phyloP scores from a whole-genome alignment of 2,888 invertebrate species.

The Sturmia bella region DNA sequence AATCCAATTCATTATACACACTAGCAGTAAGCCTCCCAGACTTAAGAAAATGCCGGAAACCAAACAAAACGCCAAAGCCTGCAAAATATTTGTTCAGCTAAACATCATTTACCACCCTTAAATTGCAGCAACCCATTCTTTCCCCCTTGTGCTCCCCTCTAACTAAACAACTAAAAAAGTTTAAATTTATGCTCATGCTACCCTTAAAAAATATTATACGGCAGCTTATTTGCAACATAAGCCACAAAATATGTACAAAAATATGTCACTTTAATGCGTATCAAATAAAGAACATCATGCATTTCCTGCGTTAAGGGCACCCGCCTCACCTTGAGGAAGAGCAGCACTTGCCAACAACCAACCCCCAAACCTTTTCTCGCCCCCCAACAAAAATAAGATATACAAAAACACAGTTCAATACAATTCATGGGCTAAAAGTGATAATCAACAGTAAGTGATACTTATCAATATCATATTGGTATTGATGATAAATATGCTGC shows the following conservation, averaged over 20 bases:
- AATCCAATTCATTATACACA: slow-evolving; percentile 74
- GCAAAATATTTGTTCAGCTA: slow-evolving; percentile 20
- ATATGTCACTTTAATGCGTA: slow-evolving; percentile 72
- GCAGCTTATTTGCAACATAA: slow-evolving; percentile 71
- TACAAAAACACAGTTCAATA: neutral
- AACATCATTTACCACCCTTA: slow-evolving; percentile 31
- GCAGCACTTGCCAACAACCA: neutral
- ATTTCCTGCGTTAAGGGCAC: slow-evolving; percentile 50
- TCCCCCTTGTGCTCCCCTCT: neutral
- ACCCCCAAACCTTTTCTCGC: neutral
- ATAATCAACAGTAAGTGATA: slow-evolving; percentile 68
- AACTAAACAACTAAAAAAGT: slow-evolving; percentile 50
- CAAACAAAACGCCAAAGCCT: slow-evolving; percentile 56
- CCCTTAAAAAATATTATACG: slow-evolving; percentile 58
- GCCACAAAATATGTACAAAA: slow-evolving; percentile 72
- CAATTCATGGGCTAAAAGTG: slow-evolving; percentile 51
- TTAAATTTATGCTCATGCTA: slow-evolving; percentile 48
- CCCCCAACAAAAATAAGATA: neutral
- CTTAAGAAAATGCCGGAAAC: slow-evolving; percentile 24
- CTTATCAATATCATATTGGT: slow-evolving; percentile 70
- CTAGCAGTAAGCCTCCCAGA: slow-evolving; percentile 50
- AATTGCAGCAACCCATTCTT: slow-evolving; percentile 18
- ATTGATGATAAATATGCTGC: slow-evolving; percentile 34
- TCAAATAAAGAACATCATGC: slow-evolving; percentile 69
- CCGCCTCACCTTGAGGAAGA: neutral